A percentile compares a stretch with the other conserved stretches of the same genome.
These are phyloP conservation scores for Sterna hirundo DNA, from an alignment of 2,113 vertebrate genomes.

Conservation along the genomic window DNA sequence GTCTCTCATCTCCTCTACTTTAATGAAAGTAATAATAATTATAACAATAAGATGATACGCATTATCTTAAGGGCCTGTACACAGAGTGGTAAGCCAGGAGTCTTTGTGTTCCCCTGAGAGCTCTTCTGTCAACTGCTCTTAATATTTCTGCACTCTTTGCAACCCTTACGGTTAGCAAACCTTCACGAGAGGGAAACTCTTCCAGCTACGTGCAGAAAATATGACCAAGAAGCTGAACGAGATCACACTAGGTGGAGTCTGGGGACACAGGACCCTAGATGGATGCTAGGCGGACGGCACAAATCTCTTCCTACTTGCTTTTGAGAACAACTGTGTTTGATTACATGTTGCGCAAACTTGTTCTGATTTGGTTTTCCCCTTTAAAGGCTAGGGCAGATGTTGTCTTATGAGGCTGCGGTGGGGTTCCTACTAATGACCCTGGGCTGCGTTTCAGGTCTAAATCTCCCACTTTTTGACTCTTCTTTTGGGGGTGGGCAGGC, in stretches of 20 bases:
- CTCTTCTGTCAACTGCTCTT: conserved; percentile 60
- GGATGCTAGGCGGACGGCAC: background rate
- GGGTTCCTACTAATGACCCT: background rate
- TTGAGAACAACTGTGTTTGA: background rate
- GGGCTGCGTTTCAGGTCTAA: background rate
- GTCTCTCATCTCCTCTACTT: conserved; percentile 2
- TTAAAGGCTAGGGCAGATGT: background rate
- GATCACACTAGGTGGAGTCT: background rate
- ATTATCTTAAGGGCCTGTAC: background rate
- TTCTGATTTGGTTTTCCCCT: background rate
- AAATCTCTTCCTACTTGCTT: background rate
- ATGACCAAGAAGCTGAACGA: background rate
- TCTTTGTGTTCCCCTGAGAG: background rate
- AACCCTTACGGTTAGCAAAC: background rate
- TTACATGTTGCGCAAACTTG: background rate
- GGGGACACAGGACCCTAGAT: background rate
- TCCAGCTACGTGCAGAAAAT: background rate
- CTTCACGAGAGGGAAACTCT: background rate
- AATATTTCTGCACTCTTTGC: conserved; percentile 17
- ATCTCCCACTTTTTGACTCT: background rate
- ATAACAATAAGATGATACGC: background rate
- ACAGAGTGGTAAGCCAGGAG: background rate
- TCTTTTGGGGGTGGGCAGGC: background rate
- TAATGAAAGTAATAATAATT: conserved; percentile 42
- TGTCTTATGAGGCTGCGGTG: background rate